phyloP scores from a whole-genome alignment of 2,797 vertebrate species.

The Danio aesculapii region DNA sequence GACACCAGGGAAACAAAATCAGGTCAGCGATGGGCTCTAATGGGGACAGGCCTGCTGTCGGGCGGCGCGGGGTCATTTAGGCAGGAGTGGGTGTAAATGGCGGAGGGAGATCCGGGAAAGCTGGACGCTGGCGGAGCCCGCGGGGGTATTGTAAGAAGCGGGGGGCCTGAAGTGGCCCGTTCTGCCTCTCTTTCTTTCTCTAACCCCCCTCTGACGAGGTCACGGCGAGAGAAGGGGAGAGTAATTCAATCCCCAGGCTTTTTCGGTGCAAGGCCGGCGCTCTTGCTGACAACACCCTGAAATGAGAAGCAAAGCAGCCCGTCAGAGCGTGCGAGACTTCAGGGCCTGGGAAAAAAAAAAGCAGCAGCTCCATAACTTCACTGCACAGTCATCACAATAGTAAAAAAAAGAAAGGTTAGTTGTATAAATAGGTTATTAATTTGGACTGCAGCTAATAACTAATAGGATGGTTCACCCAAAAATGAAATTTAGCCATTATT shows the following conservation, averaged over 20 bases:
- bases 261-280: conserved; percentile 61
- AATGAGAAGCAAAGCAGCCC: conserved; percentile 58
- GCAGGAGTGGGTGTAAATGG: conserved; percentile 45
- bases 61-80: conserved; percentile 58
- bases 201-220: conserved; percentile 62
- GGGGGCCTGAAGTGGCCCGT: conserved; percentile 49
- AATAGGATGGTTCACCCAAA: too few species aligned
- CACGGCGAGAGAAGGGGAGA: conserved; percentile 55
- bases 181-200: conserved; percentile 56
- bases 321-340: not conserved
- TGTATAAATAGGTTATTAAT: too few species aligned
- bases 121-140: conserved; percentile 39
- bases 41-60: conserved; percentile 55
- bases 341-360: too few species aligned
- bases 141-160: conserved; percentile 46
- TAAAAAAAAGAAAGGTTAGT: too few species aligned
- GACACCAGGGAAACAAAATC: conserved; percentile 57
- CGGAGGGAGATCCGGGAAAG: conserved; percentile 51
- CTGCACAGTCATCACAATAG: too few species aligned
- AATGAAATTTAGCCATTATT: too few species aligned
- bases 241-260: conserved; percentile 67
- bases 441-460: too few species aligned
- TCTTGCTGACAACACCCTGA: conserved; percentile 63
- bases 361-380: too few species aligned
- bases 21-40: conserved; percentile 61